Conservation (phyloP, 2,888 invertebrate species). For the Lobophora halterata region DNA sequence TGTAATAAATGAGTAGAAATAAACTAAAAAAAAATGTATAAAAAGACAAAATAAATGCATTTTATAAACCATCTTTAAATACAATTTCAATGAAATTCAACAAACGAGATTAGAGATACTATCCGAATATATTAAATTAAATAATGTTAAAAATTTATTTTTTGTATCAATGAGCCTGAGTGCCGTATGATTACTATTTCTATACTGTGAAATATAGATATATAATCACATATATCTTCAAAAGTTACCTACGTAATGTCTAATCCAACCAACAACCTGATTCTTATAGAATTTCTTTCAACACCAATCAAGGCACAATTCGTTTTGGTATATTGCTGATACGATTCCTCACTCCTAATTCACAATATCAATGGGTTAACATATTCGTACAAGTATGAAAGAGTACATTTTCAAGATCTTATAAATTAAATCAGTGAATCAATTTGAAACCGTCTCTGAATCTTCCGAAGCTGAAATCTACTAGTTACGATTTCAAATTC, state of each 20-base stretch:
- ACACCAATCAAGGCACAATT: slow-evolving; percentile 76
- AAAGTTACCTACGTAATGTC: slow-evolving; percentile 44
- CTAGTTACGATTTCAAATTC: slow-evolving; percentile 35
- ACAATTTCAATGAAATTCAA: slow-evolving; percentile 67
- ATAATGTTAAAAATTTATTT: slow-evolving; percentile 54
- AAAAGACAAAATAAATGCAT: slow-evolving; percentile 79
- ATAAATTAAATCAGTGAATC: slow-evolving; percentile 41
- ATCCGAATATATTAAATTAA: slow-evolving; percentile 46
- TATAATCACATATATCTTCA: slow-evolving; percentile 67
- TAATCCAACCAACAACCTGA: slow-evolving; percentile 50
- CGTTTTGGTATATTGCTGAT: slow-evolving; percentile 80
- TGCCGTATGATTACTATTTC: slow-evolving; percentile 80
- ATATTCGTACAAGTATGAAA: slow-evolving; percentile 63
- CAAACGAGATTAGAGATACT: slow-evolving; percentile 61
- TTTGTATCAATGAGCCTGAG: slow-evolving; percentile 67
- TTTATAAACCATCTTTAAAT: slow-evolving; percentile 74
- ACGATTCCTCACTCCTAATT: slow-evolving; percentile 77
- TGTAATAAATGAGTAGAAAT: slow-evolving; percentile 68
- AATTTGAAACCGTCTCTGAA: slow-evolving; percentile 40
- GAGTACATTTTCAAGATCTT: slow-evolving; percentile 65
- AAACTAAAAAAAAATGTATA: slow-evolving; percentile 69
- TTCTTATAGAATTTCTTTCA: slow-evolving; percentile 51
- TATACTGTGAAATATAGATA: slow-evolving; percentile 79
- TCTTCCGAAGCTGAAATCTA: slow-evolving; percentile 3
- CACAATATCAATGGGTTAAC: slow-evolving; percentile 69